phyloP scores from a whole-genome alignment of 2,888 invertebrate species.

The Trichopoda pennipes region DNA sequence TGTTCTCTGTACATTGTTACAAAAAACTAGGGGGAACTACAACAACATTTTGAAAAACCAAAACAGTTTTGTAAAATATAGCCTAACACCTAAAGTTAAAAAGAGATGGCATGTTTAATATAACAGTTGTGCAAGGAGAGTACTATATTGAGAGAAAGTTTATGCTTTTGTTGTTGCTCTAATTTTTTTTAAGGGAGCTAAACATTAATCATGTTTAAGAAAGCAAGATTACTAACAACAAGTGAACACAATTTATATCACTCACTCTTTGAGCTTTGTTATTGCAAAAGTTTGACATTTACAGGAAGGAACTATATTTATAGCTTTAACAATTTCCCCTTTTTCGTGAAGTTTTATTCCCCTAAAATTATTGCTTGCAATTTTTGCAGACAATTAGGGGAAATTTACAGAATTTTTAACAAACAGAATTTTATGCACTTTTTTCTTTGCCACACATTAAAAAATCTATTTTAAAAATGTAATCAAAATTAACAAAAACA shows the following conservation, averaged over 20 bases:
- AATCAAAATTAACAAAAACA: background rate
- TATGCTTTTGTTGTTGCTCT: conserved; percentile 40
- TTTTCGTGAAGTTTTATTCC: conserved; percentile 28
- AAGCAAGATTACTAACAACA: conserved; percentile 27
- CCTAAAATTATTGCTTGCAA: background rate
- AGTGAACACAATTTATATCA: conserved; percentile 31
- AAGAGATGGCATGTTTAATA: conserved; percentile 35
- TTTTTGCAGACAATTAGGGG: conserved; percentile 54
- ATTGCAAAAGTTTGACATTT: conserved; percentile 50
- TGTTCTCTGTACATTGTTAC: background rate
- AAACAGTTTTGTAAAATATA: conserved; percentile 36
- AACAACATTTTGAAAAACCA: conserved; percentile 32
- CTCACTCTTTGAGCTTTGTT: conserved; percentile 51
- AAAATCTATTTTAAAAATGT: background rate
- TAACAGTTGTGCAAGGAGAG: conserved; percentile 23
- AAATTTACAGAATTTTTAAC: conserved; percentile 51
- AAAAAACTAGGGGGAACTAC: conserved; percentile 50
- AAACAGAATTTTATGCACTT: too few species aligned
- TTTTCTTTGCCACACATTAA: too few species aligned
- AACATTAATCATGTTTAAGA: conserved; percentile 56
- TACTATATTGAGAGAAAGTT: conserved; percentile 57
- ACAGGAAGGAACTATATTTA: conserved; percentile 37
- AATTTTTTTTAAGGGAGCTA: conserved; percentile 59
- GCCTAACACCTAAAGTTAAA: conserved; percentile 18
- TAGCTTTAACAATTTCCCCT: conserved; percentile 41